Base-by-base conservation (phyloP, 1,140 invertebrate species). In the Drosophila kikkawai region DNA sequence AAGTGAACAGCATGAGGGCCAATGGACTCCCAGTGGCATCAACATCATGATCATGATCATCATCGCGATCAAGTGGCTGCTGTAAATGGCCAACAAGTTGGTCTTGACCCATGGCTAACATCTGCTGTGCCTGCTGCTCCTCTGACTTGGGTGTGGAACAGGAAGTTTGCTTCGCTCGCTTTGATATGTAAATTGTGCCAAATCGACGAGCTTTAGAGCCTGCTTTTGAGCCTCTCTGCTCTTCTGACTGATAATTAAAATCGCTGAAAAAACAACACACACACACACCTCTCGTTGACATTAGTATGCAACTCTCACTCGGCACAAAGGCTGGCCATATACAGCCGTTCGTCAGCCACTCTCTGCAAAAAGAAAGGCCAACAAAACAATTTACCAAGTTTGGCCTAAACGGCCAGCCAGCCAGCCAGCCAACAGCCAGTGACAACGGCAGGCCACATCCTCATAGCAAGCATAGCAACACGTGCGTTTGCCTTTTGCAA, bases 221-320 rank as follows among this genome's bases (percentile, higher is more conserved):
- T 70, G 57, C 70, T 48, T 8, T 13, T 12, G 17, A 29, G 13
- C 39, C 7, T 7, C 34, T 6, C 57, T 19, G 55, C 41, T 50
- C 58, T 67, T 47, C 44, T 39, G 56, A 41, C 50, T 71, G 69
- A 77, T 87, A 86, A 86, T 86, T 86, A 86, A 86, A 87, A 86
- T 76, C 71, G 66, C 59, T 79, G 17, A 48, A 48, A 48, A 48
- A 29, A 13, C 26, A 17, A 17, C 4, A 41, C 6, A 68, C 26
- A 67, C 50, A 42, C 37, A 51, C 32, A 56, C 61, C 55, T 47
- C 61, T 32, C 55, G 56, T 13, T 45, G 63, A 48, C 73, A 91
- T 91, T 91, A 90, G 90, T 91, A 91, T 91, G 88, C 88, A 82
- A 80, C 88, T 82, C 88, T 91, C 90, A 91, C 88, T 85, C 84